These are phyloP conservation scores for Centropyge bicolor DNA, from an alignment of 2,797 vertebrate genomes.

Conservation along the genomic window DNA sequence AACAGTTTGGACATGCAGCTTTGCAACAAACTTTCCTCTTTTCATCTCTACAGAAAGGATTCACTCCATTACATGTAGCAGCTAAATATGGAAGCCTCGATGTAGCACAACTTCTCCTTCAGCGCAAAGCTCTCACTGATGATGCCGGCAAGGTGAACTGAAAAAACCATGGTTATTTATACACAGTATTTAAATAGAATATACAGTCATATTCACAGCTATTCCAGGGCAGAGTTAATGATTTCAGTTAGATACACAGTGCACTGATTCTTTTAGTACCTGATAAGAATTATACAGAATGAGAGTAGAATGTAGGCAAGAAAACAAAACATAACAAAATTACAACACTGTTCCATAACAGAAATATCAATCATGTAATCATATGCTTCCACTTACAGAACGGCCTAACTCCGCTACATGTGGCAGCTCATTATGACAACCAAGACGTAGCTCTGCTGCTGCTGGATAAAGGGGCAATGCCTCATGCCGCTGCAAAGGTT, in stretches of 20 bases:
- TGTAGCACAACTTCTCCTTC: conserved; percentile 95
- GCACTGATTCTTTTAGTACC: not conserved
- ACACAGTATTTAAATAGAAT: not conserved
- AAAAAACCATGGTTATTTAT: conserved; percentile 21
- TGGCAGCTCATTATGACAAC: conserved; percentile 96
- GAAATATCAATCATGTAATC: conserved; percentile 4
- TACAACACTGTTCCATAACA: not conserved
- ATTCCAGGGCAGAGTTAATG: not conserved
- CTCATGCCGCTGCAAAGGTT: conserved; percentile 94
- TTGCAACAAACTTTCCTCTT: conserved; percentile 2
- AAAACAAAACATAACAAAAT: not conserved
- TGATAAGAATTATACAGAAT: not conserved
- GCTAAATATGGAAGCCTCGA: conserved; percentile 97
- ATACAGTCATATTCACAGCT: not conserved
- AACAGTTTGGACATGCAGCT: not conserved
- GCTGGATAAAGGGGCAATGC: conserved; percentile 92
- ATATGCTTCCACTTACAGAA: conserved; percentile 85
- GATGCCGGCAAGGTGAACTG: conserved; percentile 92
- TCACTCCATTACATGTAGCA: conserved; percentile 96
- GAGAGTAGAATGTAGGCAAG: not conserved
- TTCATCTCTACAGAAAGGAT: conserved; percentile 91
- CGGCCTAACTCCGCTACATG: conserved; percentile 94
- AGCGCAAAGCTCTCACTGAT: conserved; percentile 91
- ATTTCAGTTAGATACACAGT: not conserved
- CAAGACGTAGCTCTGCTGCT: conserved; percentile 94